These are phyloP conservation scores for Tetheella fluctuosa DNA, from an alignment of 2,888 invertebrate species.

Conservation along the genomic window DNA sequence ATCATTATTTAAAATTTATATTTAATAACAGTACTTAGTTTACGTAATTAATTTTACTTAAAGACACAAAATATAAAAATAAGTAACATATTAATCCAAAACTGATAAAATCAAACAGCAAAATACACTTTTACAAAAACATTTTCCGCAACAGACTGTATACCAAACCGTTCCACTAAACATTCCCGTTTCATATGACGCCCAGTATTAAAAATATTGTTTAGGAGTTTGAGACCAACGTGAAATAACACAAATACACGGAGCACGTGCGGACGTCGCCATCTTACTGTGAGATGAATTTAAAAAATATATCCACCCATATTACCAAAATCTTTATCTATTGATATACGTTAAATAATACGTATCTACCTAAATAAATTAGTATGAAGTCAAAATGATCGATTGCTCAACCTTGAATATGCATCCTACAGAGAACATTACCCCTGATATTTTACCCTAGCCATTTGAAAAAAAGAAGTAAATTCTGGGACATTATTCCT, in stretches of 20 bases:
- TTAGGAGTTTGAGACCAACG: conserved; percentile 36
- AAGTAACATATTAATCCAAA: background rate
- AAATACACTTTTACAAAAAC: background rate
- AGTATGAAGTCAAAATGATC: no score
- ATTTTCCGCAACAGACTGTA: background rate
- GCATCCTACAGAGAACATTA: no score
- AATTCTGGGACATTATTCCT: no score
- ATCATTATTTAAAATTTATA: no score
- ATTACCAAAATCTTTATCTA: no score
- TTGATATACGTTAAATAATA: no score
- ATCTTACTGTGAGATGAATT: conserved; percentile 23
- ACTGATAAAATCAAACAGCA: background rate
- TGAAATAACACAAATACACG: conserved; percentile 22
- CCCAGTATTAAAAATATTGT: conserved; percentile 27
- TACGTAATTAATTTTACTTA: no score
- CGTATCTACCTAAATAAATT: no score
- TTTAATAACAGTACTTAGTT: no score
- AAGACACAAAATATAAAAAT: background rate
- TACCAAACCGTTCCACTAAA: background rate
- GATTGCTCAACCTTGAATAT: no score
- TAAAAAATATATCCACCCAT: conserved; percentile 26
- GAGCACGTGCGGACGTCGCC: conserved; percentile 16
- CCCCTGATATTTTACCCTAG: no score
- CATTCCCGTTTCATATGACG: conserved; percentile 12
- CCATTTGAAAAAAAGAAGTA: no score